Base-by-base conservation (phyloP, 2,113 vertebrate genomes). In the Microtus richardsoni region DNA sequence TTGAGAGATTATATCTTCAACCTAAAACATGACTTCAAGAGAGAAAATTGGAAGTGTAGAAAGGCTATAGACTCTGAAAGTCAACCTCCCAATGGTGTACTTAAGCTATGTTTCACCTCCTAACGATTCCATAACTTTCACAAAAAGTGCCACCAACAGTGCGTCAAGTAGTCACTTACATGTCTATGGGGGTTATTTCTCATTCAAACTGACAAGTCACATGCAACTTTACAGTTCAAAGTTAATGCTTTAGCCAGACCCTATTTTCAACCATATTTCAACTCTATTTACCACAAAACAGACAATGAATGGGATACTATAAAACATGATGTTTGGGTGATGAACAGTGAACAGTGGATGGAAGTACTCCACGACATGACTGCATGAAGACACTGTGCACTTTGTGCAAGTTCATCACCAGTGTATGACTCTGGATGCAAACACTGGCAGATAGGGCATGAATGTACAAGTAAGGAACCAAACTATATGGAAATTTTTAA, bases 201-300 rank as follows among this genome's bases (percentile, higher is more conserved):
- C 17, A 79, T 52, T 36, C 47, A 79, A 11, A 78, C 30, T 4
- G 33, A 58, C 54, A 5, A 21, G 54, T 70, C 39, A 73, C 54
- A 44, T 64, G 73, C 66, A 91, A 66, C 89, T 85, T 3, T n/a
- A 86, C 33, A 90, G 28, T 77, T 83, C 77, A 86, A 75, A 91
- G 78, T 82, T 71, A 89, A 39, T 36, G 36, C 24, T 78, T 79
- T 75, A 79, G 26, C 13, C 12, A 47, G 52, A 91, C 1, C 4
- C 17, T 58, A 58, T 58, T 21, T 58, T 21, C 77, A 82, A 52
- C 7, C 47, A 13, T 8, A n/a, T 70, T 75, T 85, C 24, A 68
- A 41, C 12, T 62, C 78, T 74, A 75, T 75, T 78, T 90, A 41
- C 3, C 21, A 60, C 21, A 77, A 89, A 54, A 66, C 12, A 75